phyloP scores from a whole-genome alignment of 2,888 invertebrate species.

The Drosophila meridiana region DNA sequence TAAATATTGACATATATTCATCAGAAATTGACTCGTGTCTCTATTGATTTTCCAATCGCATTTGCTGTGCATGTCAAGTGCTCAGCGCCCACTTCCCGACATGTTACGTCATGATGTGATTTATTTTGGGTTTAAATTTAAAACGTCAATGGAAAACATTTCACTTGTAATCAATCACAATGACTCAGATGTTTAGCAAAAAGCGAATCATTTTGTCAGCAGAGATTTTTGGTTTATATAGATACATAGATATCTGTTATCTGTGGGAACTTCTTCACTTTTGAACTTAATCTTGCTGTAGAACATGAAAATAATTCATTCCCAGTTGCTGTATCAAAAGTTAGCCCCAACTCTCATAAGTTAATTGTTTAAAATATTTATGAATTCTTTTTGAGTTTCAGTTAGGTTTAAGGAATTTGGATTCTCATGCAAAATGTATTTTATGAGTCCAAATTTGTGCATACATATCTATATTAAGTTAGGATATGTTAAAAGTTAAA shows the following conservation, averaged over 20 bases:
- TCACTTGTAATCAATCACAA: constrained; percentile 10
- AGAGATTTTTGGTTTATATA: not conserved
- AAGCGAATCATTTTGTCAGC: not conserved
- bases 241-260: not conserved
- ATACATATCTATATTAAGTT: not conserved
- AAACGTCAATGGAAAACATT: constrained; percentile 2
- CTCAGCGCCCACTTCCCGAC: constrained; percentile 20
- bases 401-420: no score
- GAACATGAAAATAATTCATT: not conserved
- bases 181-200: not conserved
- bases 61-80: constrained; percentile 12
- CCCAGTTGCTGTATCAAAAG: not conserved
- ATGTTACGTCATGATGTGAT: not conserved
- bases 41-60: constrained; percentile 10
- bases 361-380: not conserved
- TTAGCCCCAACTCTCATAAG: not conserved
- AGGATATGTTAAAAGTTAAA: not conserved
- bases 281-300: not conserved
- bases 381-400: not conserved
- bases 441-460: not conserved
- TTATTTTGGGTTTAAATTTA: not conserved
- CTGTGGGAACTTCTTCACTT: not conserved
- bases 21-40: not conserved
- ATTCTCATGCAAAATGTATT: no score
- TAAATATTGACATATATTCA: not conserved